These are phyloP conservation scores for Dendrophyllia cribrosa DNA, from an alignment of 64 coral and sea anemone genomes.

Conservation along the genomic window DNA sequence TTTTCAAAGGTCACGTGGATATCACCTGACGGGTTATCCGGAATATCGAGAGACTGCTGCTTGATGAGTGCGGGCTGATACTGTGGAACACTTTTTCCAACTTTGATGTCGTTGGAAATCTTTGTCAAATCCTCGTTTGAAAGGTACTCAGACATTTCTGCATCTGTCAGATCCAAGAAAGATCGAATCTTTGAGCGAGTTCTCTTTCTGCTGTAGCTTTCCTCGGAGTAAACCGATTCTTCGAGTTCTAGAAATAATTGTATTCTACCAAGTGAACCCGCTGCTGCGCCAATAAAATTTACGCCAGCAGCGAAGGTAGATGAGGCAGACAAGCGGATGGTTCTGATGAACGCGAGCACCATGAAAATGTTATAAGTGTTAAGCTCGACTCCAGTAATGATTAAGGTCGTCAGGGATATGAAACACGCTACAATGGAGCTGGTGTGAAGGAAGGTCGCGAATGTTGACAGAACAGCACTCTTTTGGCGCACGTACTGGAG, in stretches of 20 bases:
- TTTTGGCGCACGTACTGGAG: constrained; percentile 72
- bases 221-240: constrained; percentile 62
- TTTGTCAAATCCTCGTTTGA: constrained; percentile 79
- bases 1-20: constrained; percentile 74
- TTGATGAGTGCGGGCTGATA: constrained; percentile 40
- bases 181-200: constrained; percentile 80
- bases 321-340: constrained; percentile 81
- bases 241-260: constrained; percentile 79
- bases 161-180: constrained; percentile 76
- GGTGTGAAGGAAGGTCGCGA: constrained; percentile 88
- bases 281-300: constrained; percentile 68
- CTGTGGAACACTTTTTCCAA: constrained; percentile 53
- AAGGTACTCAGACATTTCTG: constrained; percentile 72
- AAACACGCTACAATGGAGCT: constrained; percentile 80
- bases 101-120: constrained; percentile 70
- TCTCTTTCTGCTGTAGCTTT: constrained; percentile 65
- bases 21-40: constrained; percentile 37
- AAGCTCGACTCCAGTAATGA: constrained; percentile 65
- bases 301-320: constrained; percentile 79
- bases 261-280: constrained; percentile 65
- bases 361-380: constrained; percentile 81
- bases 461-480: constrained; percentile 79
- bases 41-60: constrained; percentile 43
- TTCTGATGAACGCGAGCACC: constrained; percentile 82
- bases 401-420: constrained; percentile 84